These are phyloP conservation scores for Trissonchulus latispiculum DNA, from an alignment of 2,888 invertebrate genomes.

Conservation along the genomic window DNA sequence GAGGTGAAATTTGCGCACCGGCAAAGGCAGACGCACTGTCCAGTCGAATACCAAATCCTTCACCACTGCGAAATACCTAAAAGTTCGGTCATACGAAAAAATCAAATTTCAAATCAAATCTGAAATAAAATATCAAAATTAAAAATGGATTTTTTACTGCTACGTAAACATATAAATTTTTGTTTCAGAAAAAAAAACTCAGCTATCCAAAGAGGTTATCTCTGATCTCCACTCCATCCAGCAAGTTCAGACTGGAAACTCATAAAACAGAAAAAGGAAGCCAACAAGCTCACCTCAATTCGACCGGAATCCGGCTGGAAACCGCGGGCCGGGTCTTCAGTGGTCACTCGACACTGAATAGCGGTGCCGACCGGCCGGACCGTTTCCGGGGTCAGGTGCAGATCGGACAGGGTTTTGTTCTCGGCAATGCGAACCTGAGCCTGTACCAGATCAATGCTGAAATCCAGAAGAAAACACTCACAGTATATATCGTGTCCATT, in stretches of 20 bases:
- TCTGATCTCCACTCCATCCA: too few species aligned
- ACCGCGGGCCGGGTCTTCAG: conserved; percentile 91
- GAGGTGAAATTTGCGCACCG: conserved; percentile 93
- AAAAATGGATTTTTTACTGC: too few species aligned
- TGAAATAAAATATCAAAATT: too few species aligned
- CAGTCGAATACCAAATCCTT: conserved; percentile 97
- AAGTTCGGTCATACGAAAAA: too few species aligned
- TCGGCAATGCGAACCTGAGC: conserved; percentile 91
- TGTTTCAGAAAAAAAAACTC: too few species aligned
- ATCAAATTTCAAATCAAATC: too few species aligned
- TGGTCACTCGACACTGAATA: conserved; percentile 95
- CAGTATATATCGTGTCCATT: too few species aligned
- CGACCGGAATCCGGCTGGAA: conserved; percentile 98
- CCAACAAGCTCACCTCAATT: conserved; percentile 80
- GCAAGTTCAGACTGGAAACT: too few species aligned
- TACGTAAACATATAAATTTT: too few species aligned
- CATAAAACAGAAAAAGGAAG: too few species aligned
- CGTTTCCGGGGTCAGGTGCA: conserved; percentile 77
- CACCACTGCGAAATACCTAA: conserved; percentile 75
- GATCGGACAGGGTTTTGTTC: conserved; percentile 80
- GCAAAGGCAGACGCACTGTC: conserved; percentile 94
- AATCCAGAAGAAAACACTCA: too few species aligned
- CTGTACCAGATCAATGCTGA: conserved; percentile 84
- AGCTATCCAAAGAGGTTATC: too few species aligned
- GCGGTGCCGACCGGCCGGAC: conserved; percentile 72